phyloP scores from a whole-genome alignment of 2,888 invertebrate genomes.

The Nipponacmea schrenckii region DNA sequence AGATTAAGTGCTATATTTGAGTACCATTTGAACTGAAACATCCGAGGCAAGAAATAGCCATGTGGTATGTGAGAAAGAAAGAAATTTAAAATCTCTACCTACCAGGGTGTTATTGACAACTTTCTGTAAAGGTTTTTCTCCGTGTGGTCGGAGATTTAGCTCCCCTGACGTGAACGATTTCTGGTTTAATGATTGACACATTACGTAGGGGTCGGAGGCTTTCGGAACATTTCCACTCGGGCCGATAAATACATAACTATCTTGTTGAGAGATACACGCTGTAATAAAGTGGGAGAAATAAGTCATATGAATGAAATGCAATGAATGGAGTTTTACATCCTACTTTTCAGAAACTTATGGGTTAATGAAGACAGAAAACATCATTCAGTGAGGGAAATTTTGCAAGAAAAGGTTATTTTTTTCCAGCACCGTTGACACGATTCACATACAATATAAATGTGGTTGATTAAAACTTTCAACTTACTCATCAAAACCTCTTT shows the following conservation, averaged over 20 bases:
- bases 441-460: no score
- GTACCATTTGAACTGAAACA: no score
- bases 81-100: slow-evolving; percentile 21
- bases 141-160: slow-evolving; percentile 40
- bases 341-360: neutral
- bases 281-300: slow-evolving; percentile 22
- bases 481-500: slow-evolving; percentile 40
- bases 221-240: slow-evolving; percentile 35
- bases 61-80: no score
- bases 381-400: neutral
- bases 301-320: no score
- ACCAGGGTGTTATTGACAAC: slow-evolving; percentile 45
- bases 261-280: slow-evolving; percentile 50
- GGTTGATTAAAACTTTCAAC: neutral
- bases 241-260: slow-evolving; percentile 34
- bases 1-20: no score
- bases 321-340: no score
- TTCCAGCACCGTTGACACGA: no score
- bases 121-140: slow-evolving; percentile 45
- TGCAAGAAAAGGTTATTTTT: slow-evolving; percentile 13
- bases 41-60: no score
- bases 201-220: slow-evolving; percentile 42
- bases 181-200: slow-evolving; percentile 45
- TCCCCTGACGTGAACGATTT: slow-evolving; percentile 46
- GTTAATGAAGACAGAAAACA: neutral